These are phyloP conservation scores for Atopsyche davidsoni DNA, from an alignment of 1,140 invertebrate genomes.

Conservation along the genomic window DNA sequence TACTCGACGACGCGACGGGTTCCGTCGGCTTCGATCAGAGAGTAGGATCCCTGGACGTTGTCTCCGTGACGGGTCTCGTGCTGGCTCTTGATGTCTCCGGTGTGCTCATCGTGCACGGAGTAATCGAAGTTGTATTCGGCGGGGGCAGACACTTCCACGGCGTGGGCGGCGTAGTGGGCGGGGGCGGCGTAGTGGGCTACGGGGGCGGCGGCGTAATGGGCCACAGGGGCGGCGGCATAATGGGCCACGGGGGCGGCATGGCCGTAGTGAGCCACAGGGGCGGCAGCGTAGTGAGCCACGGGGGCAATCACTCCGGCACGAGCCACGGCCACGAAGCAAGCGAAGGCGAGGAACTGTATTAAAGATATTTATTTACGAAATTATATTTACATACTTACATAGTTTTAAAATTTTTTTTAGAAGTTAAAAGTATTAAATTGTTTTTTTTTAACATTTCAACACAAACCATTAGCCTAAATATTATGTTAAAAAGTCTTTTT, in stretches of 20 bases:
- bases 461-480: no score
- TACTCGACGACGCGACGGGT: constrained; percentile 65
- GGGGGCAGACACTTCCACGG: constrained; percentile 34
- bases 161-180: constrained; percentile 23
- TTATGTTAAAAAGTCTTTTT: no score
- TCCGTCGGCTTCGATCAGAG: constrained; percentile 57
- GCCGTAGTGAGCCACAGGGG: constrained; percentile 26
- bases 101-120: constrained; percentile 48
- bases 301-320: constrained; percentile 28
- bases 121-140: constrained; percentile 40
- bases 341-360: constrained; percentile 20
- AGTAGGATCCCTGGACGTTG: constrained; percentile 53
- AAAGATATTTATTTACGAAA: not conserved
- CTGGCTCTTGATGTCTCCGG: constrained; percentile 56
- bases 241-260: constrained; percentile 34
- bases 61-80: constrained; percentile 53
- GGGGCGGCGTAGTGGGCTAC: constrained; percentile 27
- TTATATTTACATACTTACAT: not conserved
- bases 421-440: not conserved
- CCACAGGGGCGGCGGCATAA: constrained; percentile 23
- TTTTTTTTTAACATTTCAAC: no score
- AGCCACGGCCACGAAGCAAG: constrained; percentile 29
- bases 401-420: not conserved
- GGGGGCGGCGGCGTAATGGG: constrained; percentile 27
- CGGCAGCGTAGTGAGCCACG: constrained; percentile 22